Evolutionary conservation across 53 echinoderm and acorn worm genomes (phyloP).

Genomic region (Luidia sarsii): DNA sequence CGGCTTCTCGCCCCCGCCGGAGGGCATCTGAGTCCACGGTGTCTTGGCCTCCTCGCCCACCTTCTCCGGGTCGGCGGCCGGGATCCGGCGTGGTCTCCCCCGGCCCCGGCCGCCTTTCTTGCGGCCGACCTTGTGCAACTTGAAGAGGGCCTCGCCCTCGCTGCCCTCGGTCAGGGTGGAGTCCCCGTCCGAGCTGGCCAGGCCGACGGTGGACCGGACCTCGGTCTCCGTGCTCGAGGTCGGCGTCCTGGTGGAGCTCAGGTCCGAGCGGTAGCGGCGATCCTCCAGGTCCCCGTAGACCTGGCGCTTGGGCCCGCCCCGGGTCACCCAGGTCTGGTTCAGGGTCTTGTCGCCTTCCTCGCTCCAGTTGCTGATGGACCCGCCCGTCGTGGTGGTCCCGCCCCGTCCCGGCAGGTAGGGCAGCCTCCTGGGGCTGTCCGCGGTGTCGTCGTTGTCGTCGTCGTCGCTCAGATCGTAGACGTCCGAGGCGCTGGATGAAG

Average conservation of each 20-base stretch:
- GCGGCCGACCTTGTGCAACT: background rate
- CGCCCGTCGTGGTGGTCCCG: background rate
- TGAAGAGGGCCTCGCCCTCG: background rate
- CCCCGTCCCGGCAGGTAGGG: background rate
- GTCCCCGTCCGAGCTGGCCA: constrained; percentile 9
- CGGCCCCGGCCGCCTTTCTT: background rate
- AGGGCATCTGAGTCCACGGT: background rate
- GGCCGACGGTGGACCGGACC: background rate
- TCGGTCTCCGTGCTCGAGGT: background rate
- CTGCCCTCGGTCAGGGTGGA: background rate
- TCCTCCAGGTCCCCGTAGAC: constrained; percentile 21
- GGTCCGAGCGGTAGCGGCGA: background rate
- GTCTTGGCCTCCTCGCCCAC: background rate
- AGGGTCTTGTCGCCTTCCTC: constrained; percentile 45
- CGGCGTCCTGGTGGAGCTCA: background rate
- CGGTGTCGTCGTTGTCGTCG: constrained; percentile 1
- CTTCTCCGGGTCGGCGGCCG: background rate
- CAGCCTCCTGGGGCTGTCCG: constrained; percentile 4
- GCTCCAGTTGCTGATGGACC: constrained; percentile 45
- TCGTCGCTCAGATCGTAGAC: constrained; percentile 41
- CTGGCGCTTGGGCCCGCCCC: constrained; percentile 4
- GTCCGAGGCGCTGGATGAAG: constrained; percentile 4
- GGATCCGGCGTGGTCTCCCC: background rate
- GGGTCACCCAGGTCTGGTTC: constrained; percentile 48
- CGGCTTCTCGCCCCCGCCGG: no score